Conservation (phyloP, 1,140 invertebrate genomes). For the Anagrus nilaparvatae region DNA sequence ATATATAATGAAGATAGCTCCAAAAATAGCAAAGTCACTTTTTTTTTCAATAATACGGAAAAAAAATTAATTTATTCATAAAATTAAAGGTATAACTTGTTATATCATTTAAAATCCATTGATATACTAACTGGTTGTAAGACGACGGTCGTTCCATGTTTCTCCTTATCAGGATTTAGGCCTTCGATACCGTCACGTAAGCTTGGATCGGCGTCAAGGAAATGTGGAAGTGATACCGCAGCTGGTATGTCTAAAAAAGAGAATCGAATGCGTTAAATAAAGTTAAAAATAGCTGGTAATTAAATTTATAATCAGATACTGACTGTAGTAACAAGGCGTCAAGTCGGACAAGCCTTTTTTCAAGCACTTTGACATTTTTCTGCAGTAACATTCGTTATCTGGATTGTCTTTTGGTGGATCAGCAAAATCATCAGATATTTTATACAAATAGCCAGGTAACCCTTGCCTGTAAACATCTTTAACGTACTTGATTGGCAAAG, state of each 20-base stretch:
- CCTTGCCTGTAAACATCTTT: constrained; percentile 26
- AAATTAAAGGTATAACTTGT: no score
- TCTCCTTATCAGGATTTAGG: constrained; percentile 46
- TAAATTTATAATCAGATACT: constrained; percentile 27
- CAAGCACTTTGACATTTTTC: constrained; percentile 41
- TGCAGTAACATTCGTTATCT: constrained; percentile 54
- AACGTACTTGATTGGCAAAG: constrained; percentile 47
- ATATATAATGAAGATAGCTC: no score
- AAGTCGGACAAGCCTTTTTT: constrained; percentile 54
- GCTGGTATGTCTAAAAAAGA: constrained; percentile 50
- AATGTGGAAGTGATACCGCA: constrained; percentile 70
- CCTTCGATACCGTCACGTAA: constrained; percentile 56
- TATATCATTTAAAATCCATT: no score
- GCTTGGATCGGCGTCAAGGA: constrained; percentile 55
- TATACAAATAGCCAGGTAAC: constrained; percentile 38
- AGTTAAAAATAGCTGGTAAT: neutral
- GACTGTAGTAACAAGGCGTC: constrained; percentile 64
- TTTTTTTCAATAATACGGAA: no score
- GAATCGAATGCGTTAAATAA: neutral
- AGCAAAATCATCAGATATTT: constrained; percentile 45
- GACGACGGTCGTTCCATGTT: constrained; percentile 42
- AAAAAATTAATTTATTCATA: no score
- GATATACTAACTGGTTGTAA: constrained; percentile 47
- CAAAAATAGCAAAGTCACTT: no score
- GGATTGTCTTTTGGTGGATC: constrained; percentile 44